Conservation (phyloP, 2,797 vertebrate species). For the Schizopygopsis malacanthus region DNA sequence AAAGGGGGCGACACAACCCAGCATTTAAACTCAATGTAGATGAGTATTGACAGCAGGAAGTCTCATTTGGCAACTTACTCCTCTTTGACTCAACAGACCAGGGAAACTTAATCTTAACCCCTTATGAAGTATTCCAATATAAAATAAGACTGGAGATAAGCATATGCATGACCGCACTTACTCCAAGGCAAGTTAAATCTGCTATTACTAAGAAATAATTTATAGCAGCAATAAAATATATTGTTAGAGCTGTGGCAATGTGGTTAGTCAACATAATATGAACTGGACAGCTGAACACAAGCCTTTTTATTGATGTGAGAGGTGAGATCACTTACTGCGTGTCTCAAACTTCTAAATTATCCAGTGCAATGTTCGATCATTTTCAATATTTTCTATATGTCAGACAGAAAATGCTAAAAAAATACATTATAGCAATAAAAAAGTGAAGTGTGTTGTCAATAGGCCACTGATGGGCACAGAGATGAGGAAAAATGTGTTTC, state of each 20-base stretch:
- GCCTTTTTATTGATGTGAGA: background rate
- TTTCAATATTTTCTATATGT: background rate
- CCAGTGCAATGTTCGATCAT: background rate
- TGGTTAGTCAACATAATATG: background rate
- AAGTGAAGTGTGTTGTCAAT: background rate
- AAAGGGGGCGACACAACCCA: conserved; percentile 43
- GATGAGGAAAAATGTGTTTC: background rate
- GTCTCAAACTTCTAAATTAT: background rate
- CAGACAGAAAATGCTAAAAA: background rate
- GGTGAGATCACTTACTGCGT: background rate
- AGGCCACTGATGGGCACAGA: background rate
- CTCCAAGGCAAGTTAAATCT: background rate
- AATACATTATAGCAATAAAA: background rate
- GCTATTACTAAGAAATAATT: background rate
- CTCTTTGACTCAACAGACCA: background rate
- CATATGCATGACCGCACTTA: background rate
- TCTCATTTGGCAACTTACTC: background rate
- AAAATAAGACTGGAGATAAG: background rate
- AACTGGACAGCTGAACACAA: background rate
- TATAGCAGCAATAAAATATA: background rate
- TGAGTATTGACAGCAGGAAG: background rate
- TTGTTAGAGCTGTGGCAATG: background rate
- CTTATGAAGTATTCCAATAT: conserved; percentile 6
- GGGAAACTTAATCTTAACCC: background rate
- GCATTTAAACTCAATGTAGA: background rate